Percentiles rank a stretch among this genome's conserved stretches.
These are phyloP conservation scores for Brachypteracias leptosomus DNA, from an alignment of 2,113 vertebrate species.

Conservation along the genomic window DNA sequence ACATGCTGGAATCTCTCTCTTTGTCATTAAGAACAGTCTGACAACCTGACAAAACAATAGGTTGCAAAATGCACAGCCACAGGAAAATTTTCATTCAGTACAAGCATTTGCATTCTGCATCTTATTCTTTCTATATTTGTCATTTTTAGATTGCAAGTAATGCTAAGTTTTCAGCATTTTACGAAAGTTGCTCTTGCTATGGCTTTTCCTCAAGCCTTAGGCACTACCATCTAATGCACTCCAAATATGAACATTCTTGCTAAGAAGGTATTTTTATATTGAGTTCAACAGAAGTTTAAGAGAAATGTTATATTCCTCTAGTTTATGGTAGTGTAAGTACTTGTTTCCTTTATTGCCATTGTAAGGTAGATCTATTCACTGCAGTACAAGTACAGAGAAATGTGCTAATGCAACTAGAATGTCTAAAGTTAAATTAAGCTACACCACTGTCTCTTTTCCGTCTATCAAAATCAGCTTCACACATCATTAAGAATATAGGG, in stretches of 20 bases:
- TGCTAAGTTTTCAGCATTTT: not conserved
- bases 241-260: slow-evolving; percentile 41
- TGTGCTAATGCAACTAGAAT: not conserved
- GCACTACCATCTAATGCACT: not conserved
- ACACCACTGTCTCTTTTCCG: not conserved
- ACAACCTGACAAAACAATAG: not conserved
- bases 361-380: not conserved
- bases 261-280: slow-evolving; percentile 49
- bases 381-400: not conserved
- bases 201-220: slow-evolving; percentile 9
- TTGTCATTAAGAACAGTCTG: not conserved
- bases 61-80: not conserved
- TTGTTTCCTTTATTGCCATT: slow-evolving; percentile 32
- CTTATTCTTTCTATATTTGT: not conserved
- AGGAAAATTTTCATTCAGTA: not conserved
- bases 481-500: not conserved
- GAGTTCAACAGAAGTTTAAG: slow-evolving; percentile 20
- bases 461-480: not conserved
- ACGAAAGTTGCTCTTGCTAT: not conserved
- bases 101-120: not conserved
- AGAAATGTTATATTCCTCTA: slow-evolving; percentile 38
- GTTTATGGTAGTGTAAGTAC: slow-evolving; percentile 2
- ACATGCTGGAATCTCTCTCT: not conserved
- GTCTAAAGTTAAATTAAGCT: slow-evolving; percentile 21
- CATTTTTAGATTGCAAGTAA: not conserved